Evolutionary conservation across 2,797 vertebrate genomes (phyloP).

Genomic region (Sphaeramia orbicularis): DNA sequence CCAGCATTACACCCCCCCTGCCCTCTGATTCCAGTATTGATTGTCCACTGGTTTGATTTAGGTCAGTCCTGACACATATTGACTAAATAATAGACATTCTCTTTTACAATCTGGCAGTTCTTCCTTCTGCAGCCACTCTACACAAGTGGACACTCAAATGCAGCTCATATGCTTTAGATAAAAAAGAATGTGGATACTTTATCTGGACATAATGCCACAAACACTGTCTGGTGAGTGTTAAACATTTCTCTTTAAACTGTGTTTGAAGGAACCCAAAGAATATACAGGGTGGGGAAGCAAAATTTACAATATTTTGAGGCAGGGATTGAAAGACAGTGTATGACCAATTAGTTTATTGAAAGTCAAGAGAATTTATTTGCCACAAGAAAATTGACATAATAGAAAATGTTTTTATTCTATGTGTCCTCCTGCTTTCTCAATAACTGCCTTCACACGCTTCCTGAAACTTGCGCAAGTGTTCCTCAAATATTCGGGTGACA

Average conservation of each 20-base stretch:
- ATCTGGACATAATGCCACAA: slow-evolving; percentile 20
- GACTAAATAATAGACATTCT: slow-evolving; percentile 43
- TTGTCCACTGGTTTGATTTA: slow-evolving; percentile 59
- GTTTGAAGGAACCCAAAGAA: neutral
- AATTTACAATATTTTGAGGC: no score
- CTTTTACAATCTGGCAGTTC: slow-evolving; percentile 16
- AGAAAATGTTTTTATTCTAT: no score
- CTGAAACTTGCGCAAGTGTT: no score
- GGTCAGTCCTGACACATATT: slow-evolving; percentile 73
- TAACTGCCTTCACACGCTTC: no score
- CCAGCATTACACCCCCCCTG: neutral
- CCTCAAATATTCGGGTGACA: no score
- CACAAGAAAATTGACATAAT: no score
- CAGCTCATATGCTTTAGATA: slow-evolving; percentile 13
- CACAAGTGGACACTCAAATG: slow-evolving; percentile 43
- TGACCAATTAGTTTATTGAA: no score
- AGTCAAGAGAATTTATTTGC: no score
- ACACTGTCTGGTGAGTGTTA: slow-evolving; percentile 64
- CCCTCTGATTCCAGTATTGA: slow-evolving; percentile 65
- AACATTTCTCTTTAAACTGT: neutral
- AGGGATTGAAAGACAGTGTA: no score
- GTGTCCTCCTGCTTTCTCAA: no score
- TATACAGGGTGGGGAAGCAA: no score
- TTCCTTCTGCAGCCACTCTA: slow-evolving; percentile 14
- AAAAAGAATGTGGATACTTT: slow-evolving; percentile 4